Conservation (phyloP, 2,797 vertebrate species). For the Gymnoscopelus microlampas region DNA sequence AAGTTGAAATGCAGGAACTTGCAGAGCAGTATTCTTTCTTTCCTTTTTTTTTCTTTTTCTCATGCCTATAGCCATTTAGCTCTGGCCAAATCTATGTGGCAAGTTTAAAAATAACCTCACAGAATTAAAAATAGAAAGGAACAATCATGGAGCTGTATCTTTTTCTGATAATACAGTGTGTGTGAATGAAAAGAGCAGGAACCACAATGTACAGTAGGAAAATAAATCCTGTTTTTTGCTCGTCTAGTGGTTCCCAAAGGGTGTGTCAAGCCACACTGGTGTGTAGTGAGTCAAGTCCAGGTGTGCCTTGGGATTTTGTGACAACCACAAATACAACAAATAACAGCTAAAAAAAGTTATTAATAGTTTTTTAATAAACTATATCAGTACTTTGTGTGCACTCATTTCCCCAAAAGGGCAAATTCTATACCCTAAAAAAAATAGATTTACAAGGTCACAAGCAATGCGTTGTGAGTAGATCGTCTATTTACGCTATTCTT, state of each 20-base stretch:
- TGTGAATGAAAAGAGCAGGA: neutral
- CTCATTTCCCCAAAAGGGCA: too few species aligned
- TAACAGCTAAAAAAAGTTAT: too few species aligned
- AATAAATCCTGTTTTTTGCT: neutral
- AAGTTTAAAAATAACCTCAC: slow-evolving; percentile 12
- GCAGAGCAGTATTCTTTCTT: slow-evolving; percentile 18
- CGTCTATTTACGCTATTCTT: too few species aligned
- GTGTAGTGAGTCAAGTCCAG: too few species aligned
- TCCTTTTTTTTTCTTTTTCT: slow-evolving; percentile 16
- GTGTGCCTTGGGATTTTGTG: too few species aligned
- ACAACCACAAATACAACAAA: too few species aligned
- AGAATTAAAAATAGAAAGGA: neutral
- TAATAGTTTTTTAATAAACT: too few species aligned
- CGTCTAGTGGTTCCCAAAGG: neutral
- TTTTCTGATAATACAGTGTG: neutral
- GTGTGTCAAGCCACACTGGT: too few species aligned
- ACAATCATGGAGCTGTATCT: slow-evolving; percentile 8
- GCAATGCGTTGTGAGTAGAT: too few species aligned
- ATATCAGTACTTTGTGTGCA: too few species aligned
- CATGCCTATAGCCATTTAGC: neutral
- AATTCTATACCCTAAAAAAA: too few species aligned
- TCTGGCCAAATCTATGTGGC: neutral
- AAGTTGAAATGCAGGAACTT: slow-evolving; percentile 49
- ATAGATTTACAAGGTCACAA: too few species aligned
- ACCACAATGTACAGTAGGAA: neutral